Conservation (phyloP, 1,140 invertebrate genomes). For the Neodiprion lecontei region DNA sequence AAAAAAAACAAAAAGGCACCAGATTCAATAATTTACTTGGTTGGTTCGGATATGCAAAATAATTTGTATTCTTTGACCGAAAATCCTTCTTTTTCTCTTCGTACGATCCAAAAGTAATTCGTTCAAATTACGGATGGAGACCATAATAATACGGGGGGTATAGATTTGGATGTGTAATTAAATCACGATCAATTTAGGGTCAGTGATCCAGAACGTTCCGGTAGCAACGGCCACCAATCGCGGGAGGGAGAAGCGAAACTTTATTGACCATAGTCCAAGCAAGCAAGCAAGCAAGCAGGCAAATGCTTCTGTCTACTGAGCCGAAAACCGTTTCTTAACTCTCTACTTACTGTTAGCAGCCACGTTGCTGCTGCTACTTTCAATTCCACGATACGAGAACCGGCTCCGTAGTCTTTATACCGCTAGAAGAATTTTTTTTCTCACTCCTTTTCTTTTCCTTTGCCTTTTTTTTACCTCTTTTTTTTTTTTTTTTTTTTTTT, state of each 20-base stretch:
- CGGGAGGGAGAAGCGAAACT: too few relatives aligned
- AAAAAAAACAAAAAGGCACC: too few relatives aligned
- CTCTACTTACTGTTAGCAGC: too few relatives aligned
- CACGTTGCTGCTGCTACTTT: too few relatives aligned
- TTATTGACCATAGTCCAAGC: not conserved
- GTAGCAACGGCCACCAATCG: not conserved
- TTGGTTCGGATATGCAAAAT: too few relatives aligned
- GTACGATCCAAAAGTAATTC: too few relatives aligned
- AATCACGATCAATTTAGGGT: constrained; percentile 7
- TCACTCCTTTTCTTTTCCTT: not conserved
- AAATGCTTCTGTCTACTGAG: not conserved
- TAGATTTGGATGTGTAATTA: not conserved
- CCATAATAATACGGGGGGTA: too few relatives aligned
- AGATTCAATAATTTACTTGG: too few relatives aligned
- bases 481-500: not conserved
- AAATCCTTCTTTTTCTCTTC: too few relatives aligned
- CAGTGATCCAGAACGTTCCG: constrained; percentile 3
- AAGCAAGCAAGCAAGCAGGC: not conserved
- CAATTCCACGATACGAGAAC: not conserved
- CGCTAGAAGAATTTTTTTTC: not conserved
- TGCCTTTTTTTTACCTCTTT: not conserved
- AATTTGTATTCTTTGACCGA: too few relatives aligned
- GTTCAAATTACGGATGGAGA: too few relatives aligned
- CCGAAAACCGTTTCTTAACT: not conserved
- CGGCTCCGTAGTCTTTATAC: not conserved